A percentile compares a stretch with the other conserved stretches of the same genome.
These are phyloP conservation scores for Protobothrops flavoviridis DNA, from an alignment of 2,113 vertebrate species.

Conservation along the genomic window DNA sequence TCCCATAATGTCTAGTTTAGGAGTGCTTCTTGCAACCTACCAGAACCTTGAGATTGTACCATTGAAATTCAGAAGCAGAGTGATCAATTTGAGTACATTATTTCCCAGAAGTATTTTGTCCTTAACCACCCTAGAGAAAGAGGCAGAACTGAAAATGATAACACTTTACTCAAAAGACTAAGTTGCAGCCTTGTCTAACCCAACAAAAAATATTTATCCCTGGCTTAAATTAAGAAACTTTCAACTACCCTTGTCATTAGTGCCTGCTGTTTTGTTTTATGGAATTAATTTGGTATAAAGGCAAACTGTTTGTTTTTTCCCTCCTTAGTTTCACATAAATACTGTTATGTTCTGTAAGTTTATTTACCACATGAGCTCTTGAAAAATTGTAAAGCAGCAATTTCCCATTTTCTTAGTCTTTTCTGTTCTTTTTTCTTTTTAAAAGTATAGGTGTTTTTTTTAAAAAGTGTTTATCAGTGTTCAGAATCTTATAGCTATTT, in stretches of 20 bases:
- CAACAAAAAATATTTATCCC: neutral
- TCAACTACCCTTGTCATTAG: neutral
- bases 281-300: neutral
- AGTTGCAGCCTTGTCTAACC: neutral
- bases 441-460: slow-evolving; percentile 46
- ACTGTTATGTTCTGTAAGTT: slow-evolving; percentile 15
- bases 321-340: slow-evolving; percentile 28
- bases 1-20: neutral
- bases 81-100: neutral
- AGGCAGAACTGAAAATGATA: neutral
- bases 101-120: neutral
- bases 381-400: slow-evolving; percentile 63
- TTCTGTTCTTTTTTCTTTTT: slow-evolving; percentile 53
- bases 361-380: slow-evolving; percentile 46
- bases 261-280: neutral
- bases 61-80: neutral
- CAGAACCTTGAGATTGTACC: neutral
- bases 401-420: slow-evolving; percentile 41
- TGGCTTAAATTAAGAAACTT: neutral
- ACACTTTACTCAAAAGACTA: neutral
- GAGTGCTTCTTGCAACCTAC: neutral
- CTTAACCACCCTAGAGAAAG: neutral
- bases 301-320: neutral
- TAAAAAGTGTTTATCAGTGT: slow-evolving; percentile 62
- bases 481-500: slow-evolving; percentile 74